Evolutionary conservation across 1,140 invertebrate species (phyloP).

Genomic region (Bombus impatiens): DNA sequence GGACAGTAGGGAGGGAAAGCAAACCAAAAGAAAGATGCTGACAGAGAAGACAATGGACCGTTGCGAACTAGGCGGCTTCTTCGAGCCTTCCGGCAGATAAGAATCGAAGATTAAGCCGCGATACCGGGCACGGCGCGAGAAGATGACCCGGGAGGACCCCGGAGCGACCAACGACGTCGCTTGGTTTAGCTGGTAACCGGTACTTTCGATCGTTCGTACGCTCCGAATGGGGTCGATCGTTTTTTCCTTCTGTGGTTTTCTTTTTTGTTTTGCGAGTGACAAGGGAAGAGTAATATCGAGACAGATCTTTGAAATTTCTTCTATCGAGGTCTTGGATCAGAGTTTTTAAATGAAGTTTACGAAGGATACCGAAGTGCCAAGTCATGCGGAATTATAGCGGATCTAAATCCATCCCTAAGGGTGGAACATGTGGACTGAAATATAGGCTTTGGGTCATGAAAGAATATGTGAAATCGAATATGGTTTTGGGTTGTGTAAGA

Average conservation of each 20-base stretch:
- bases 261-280: not conserved
- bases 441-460: not conserved
- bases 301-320: not conserved
- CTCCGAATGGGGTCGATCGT: not conserved
- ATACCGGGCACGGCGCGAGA: not conserved
- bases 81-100: slow-evolving; percentile 39
- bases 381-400: not conserved
- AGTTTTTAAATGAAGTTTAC: not conserved
- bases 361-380: not conserved
- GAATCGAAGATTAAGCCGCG: slow-evolving; percentile 55
- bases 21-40: slow-evolving; percentile 31
- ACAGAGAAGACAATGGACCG: slow-evolving; percentile 53
- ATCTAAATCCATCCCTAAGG: too few species aligned
- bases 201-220: not conserved
- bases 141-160: not conserved
- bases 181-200: not conserved
- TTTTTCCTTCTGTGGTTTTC: not conserved
- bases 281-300: not conserved
- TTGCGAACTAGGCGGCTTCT: slow-evolving; percentile 13
- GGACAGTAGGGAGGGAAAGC: not conserved
- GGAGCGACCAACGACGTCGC: not conserved
- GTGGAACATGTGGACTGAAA: too few species aligned
- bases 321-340: not conserved
- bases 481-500: too few species aligned
- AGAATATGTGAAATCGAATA: not conserved